Percentiles rank a stretch among this genome's conserved stretches.
phyloP scores from a whole-genome alignment of 2,888 invertebrate species.

The Cryptocephalus moraei region DNA sequence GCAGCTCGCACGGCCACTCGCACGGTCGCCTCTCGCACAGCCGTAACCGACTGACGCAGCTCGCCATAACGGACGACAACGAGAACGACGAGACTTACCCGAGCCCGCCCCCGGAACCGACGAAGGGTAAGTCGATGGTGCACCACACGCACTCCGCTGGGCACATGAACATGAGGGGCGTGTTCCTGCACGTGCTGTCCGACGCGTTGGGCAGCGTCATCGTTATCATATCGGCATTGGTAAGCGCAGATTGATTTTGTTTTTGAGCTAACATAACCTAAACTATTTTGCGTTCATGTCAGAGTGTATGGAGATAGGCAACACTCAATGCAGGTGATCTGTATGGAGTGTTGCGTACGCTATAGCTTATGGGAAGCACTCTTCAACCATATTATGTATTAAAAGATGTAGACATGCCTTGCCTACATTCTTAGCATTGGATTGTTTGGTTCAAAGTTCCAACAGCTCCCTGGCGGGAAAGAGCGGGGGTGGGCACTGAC shows the following conservation, averaged over 20 bases:
- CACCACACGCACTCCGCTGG: conserved; percentile 45
- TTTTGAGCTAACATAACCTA: too few species aligned
- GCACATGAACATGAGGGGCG: conserved; percentile 99
- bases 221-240: conserved; percentile 72
- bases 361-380: too few species aligned
- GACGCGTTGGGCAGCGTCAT: conserved; percentile 94
- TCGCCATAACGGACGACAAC: conserved; percentile 59
- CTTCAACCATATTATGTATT: too few species aligned
- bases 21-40: conserved; percentile 52
- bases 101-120: conserved; percentile 36
- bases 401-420: too few species aligned
- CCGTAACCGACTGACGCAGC: conserved; percentile 48
- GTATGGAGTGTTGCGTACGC: too few species aligned
- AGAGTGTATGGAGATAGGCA: too few species aligned
- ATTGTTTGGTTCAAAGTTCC: too few species aligned
- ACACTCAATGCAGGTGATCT: too few species aligned
- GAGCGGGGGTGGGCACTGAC: too few species aligned
- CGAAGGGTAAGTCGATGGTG: conserved; percentile 14
- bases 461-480: too few species aligned
- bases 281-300: too few species aligned
- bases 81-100: conserved; percentile 58
- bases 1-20: conserved; percentile 55
- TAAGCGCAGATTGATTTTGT: conserved; percentile 13
- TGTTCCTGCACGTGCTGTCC: conserved; percentile 94
- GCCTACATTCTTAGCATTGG: too few species aligned